Evolutionary conservation across 2,113 vertebrate genomes (phyloP).

Genomic region (Syngnathus floridae): DNA sequence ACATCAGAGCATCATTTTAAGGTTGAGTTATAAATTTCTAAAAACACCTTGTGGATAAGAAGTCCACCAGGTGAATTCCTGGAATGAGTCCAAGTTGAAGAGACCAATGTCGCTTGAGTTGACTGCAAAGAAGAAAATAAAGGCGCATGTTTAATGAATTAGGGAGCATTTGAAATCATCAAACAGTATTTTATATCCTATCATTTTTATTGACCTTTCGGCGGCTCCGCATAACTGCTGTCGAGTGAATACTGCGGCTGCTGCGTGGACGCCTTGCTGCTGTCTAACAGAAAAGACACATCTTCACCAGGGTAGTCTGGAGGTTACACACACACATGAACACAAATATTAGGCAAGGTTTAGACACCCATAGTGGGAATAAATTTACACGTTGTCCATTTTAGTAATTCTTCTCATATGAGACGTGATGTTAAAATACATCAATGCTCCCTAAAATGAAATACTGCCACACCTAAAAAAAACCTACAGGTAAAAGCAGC

Average conservation of each 20-base stretch:
- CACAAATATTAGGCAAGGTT: not conserved
- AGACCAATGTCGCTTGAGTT: conserved; percentile 43
- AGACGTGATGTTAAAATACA: not conserved
- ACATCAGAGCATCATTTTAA: too few species aligned
- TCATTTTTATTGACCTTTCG: conserved; percentile 56
- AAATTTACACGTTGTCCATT: not conserved
- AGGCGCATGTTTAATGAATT: not conserved
- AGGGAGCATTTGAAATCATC: not conserved
- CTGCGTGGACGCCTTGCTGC: conserved; percentile 58
- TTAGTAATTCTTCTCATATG: too few species aligned
- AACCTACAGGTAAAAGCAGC: too few species aligned
- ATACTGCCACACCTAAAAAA: too few species aligned
- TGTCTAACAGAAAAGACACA: conserved; percentile 77
- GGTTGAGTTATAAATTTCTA: too few species aligned
- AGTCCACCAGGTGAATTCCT: conserved; percentile 69
- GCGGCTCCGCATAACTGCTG: conserved; percentile 44
- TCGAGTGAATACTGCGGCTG: conserved; percentile 57
- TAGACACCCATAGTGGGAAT: not conserved
- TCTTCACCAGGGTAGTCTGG: conserved; percentile 75
- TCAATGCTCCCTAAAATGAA: not conserved
- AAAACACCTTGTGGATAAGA: conserved; percentile 62
- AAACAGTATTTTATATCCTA: not conserved
- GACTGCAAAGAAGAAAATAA: conserved; percentile 27
- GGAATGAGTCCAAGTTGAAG: conserved; percentile 67
- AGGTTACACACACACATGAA: conserved; percentile 54